phyloP scores from a whole-genome alignment of 2,888 invertebrate genomes.

The Rapana venosa region DNA sequence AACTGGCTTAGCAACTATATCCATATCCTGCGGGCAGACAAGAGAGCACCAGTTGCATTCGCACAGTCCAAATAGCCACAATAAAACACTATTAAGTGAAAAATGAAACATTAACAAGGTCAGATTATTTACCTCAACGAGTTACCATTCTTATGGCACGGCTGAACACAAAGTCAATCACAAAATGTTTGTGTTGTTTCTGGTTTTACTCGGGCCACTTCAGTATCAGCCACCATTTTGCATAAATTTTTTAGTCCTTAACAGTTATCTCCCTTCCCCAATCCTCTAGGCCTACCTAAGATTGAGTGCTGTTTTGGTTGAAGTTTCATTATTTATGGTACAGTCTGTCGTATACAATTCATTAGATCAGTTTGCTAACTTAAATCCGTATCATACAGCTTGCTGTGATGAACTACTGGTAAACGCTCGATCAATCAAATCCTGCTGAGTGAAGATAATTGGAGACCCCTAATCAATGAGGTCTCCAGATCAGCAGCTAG shows the following conservation, averaged over 20 bases:
- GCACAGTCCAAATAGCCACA: not conserved
- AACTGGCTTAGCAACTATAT: not conserved
- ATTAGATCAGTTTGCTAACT: too few species aligned
- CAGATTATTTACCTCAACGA: not conserved
- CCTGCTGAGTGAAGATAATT: too few species aligned
- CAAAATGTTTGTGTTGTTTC: not conserved
- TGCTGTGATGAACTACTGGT: too few species aligned
- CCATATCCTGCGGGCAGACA: not conserved
- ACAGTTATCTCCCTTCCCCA: slow-evolving; percentile 32
- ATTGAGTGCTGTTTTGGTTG: not conserved
- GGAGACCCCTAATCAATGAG: too few species aligned
- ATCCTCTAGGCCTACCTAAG: not conserved
- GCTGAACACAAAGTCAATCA: not conserved
- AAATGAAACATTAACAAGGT: not conserved
- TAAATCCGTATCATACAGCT: too few species aligned
- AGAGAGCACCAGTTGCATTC: not conserved
- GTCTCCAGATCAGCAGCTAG: too few species aligned
- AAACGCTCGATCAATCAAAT: too few species aligned
- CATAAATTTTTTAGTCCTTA: slow-evolving; percentile 36
- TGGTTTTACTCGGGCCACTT: not conserved
- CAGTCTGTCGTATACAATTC: not conserved
- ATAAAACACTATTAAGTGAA: not conserved
- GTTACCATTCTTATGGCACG: not conserved
- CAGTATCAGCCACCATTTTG: slow-evolving; percentile 35
- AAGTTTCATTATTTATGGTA: not conserved